phyloP scores from a whole-genome alignment of 2,888 invertebrate genomes.

The Mongoloraphidia duomilia region DNA sequence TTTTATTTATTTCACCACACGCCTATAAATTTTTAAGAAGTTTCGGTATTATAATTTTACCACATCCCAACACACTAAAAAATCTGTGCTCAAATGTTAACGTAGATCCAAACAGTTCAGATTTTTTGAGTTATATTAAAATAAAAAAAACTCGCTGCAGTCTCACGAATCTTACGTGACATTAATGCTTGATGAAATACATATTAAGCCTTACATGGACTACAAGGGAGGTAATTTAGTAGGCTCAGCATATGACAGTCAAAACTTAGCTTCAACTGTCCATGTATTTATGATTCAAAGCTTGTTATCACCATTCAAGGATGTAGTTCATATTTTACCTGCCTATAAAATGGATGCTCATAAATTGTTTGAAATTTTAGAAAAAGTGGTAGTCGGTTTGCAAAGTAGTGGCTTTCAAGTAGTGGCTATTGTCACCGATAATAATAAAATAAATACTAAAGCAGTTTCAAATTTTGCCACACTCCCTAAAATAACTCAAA shows the following conservation, averaged over 20 bases:
- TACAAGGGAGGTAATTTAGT: slow-evolving; percentile 14
- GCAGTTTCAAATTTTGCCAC: slow-evolving; percentile 12
- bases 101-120: background rate
- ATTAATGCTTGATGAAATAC: slow-evolving; percentile 14
- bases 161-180: slow-evolving; percentile 8
- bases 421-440: slow-evolving; percentile 12
- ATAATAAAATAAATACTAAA: slow-evolving; percentile 13
- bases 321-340: slow-evolving; percentile 14
- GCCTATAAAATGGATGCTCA: slow-evolving; percentile 7
- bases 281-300: slow-evolving; percentile 13
- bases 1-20: slow-evolving; percentile 8
- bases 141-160: slow-evolving; percentile 5
- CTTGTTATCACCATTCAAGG: slow-evolving; percentile 11
- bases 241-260: slow-evolving; percentile 9
- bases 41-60: slow-evolving; percentile 9
- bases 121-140: slow-evolving; percentile 5
- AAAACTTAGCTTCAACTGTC: slow-evolving; percentile 9
- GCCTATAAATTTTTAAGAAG: slow-evolving; percentile 12
- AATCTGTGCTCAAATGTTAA: background rate
- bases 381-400: slow-evolving; percentile 11
- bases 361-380: slow-evolving; percentile 4
- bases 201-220: slow-evolving; percentile 13
- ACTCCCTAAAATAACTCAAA: too few species aligned
- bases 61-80: slow-evolving; percentile 9
- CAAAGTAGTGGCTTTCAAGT: slow-evolving; percentile 13